A percentile compares a stretch with the other conserved stretches of the same genome.
These are phyloP conservation scores for Caenorhabditis doughertyi DNA, from an alignment of 2,888 invertebrate species.

Conservation along the genomic window DNA sequence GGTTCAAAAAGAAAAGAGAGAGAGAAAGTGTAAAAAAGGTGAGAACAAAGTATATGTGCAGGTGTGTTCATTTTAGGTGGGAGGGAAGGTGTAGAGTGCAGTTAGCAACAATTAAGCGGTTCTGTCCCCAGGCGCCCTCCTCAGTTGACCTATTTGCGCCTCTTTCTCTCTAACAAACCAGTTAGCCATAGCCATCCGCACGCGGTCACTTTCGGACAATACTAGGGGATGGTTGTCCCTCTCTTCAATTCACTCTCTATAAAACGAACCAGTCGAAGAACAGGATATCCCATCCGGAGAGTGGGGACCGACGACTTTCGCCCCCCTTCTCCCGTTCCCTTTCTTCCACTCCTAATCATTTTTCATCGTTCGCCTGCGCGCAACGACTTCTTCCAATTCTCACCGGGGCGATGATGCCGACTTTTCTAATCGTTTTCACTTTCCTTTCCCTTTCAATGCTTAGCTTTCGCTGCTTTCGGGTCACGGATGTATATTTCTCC, in stretches of 20 bases:
- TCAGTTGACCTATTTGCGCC: slow-evolving; percentile 65
- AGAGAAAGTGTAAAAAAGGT: slow-evolving; percentile 6
- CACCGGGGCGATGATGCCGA: slow-evolving; percentile 47
- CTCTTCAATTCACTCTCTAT: slow-evolving; percentile 38
- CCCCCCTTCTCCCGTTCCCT: slow-evolving; percentile 49
- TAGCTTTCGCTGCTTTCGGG: slow-evolving; percentile 58
- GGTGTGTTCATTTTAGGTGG: slow-evolving; percentile 38
- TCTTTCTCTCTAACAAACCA: slow-evolving; percentile 52
- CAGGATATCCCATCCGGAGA: slow-evolving; percentile 55
- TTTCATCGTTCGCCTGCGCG: slow-evolving; percentile 50
- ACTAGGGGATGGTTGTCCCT: slow-evolving; percentile 36
- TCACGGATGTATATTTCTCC: slow-evolving; percentile 52
- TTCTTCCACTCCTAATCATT: slow-evolving; percentile 52
- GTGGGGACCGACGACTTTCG: slow-evolving; percentile 39
- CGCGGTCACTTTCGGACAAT: slow-evolving; percentile 57
- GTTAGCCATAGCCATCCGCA: slow-evolving; percentile 54
- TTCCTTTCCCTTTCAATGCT: slow-evolving; percentile 61
- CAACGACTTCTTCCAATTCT: slow-evolving; percentile 38
- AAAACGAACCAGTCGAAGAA: slow-evolving; percentile 52
- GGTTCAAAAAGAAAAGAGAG: background rate
- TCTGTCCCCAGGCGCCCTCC: slow-evolving; percentile 49
- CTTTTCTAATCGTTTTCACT: slow-evolving; percentile 63
- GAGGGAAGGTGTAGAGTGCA: slow-evolving; percentile 39
- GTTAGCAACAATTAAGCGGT: slow-evolving; percentile 63
- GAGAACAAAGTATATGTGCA: slow-evolving; percentile 29